Evolutionary conservation across 2,113 vertebrate genomes (phyloP).

Genomic region (Symphodus melops): DNA sequence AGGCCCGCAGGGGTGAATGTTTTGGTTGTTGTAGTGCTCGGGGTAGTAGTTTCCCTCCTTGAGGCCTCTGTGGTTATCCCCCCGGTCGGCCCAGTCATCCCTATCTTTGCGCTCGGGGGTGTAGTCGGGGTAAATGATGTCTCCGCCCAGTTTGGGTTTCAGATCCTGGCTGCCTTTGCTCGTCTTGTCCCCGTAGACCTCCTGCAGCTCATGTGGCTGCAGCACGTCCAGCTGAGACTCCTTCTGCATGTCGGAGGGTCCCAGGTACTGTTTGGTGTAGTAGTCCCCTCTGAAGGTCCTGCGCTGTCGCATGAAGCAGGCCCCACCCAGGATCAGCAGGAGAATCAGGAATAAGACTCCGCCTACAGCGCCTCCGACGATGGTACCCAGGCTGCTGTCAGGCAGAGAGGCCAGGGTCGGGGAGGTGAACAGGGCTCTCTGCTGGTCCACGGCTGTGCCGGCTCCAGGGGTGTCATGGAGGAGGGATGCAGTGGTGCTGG

Average conservation of each 20-base stretch:
- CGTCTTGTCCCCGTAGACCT: slow-evolving; percentile 91
- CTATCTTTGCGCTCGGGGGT: slow-evolving; percentile 89
- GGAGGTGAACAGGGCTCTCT: slow-evolving; percentile 83
- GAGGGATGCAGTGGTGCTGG: slow-evolving; percentile 86
- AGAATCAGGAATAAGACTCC: slow-evolving; percentile 92
- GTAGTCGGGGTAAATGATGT: slow-evolving; percentile 92
- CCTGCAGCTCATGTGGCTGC: slow-evolving; percentile 93
- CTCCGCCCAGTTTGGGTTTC: slow-evolving; percentile 89
- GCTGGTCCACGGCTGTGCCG: slow-evolving; percentile 84
- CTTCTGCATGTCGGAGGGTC: slow-evolving; percentile 97
- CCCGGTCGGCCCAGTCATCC: slow-evolving; percentile 89
- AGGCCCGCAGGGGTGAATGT: slow-evolving; percentile 87
- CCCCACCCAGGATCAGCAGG: slow-evolving; percentile 86
- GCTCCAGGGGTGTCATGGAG: slow-evolving; percentile 83
- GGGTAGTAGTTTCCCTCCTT: slow-evolving; percentile 86
- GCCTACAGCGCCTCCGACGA: slow-evolving; percentile 91
- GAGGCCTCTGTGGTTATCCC: slow-evolving; percentile 83
- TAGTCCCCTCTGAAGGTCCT: slow-evolving; percentile 97
- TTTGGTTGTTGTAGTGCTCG: slow-evolving; percentile 77
- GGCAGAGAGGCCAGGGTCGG: slow-evolving; percentile 88
- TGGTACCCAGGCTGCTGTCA: slow-evolving; percentile 89
- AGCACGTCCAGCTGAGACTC: slow-evolving; percentile 96
- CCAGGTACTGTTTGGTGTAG: slow-evolving; percentile 98
- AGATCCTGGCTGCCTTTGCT: slow-evolving; percentile 91
- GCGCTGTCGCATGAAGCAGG: slow-evolving; percentile 90